Conservation (phyloP, 2,888 invertebrate genomes). For the Euzophera pinguis region DNA sequence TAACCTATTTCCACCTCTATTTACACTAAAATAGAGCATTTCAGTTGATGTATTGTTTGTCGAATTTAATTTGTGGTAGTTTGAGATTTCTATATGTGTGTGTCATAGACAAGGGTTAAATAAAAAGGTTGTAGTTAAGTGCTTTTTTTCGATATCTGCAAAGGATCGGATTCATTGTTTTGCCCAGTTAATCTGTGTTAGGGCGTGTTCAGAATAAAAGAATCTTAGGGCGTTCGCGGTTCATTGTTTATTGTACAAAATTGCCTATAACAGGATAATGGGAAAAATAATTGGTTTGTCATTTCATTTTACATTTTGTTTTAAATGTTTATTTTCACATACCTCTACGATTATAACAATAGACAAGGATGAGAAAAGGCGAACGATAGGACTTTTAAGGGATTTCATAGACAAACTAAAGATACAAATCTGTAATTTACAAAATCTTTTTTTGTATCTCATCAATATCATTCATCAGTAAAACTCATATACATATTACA, state of each 20-base stretch:
- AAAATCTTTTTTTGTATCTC: too few species aligned
- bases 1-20: conserved; percentile 24
- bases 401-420: too few species aligned
- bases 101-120: conserved; percentile 26
- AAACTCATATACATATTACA: too few species aligned
- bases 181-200: conserved; percentile 8
- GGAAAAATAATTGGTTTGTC: not conserved
- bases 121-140: conserved; percentile 14
- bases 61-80: conserved; percentile 22
- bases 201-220: conserved; percentile 7
- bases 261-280: not conserved
- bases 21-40: conserved; percentile 15
- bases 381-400: too few species aligned
- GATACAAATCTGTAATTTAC: too few species aligned
- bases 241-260: conserved; percentile 11
- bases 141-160: conserved; percentile 12
- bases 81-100: conserved; percentile 27
- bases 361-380: too few species aligned
- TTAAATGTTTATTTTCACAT: not conserved
- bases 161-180: conserved; percentile 12
- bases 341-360: too few species aligned
- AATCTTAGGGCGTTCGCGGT: not conserved
- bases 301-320: not conserved
- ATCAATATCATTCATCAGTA: too few species aligned
- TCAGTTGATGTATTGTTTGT: conserved; percentile 17